Evolutionary conservation across 2,113 vertebrate genomes (phyloP).

Genomic region (Castor canadensis): DNA sequence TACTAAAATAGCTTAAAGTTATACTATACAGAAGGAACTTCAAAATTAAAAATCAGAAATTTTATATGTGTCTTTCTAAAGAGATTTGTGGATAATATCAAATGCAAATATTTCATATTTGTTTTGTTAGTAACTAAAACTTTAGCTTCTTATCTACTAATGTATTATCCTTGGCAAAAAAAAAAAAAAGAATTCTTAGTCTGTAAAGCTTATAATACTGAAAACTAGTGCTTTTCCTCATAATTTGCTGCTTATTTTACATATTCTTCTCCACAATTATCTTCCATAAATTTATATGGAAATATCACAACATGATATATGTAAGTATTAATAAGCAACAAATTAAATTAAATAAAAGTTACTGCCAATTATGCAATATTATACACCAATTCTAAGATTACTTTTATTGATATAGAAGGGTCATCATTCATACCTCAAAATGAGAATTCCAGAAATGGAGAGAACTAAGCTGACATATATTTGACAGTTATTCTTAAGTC

Average conservation of each 20-base stretch:
- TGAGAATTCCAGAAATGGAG: neutral
- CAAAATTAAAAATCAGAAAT: neutral
- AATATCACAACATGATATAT: neutral
- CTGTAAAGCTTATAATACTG: neutral
- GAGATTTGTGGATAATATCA: neutral
- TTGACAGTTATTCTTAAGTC: neutral
- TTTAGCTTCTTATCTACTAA: neutral
- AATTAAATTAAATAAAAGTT: neutral
- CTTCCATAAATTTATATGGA: neutral
- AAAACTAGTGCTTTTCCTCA: neutral
- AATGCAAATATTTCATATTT: neutral
- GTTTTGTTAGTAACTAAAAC: neutral
- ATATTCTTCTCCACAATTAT: neutral
- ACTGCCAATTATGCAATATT: neutral
- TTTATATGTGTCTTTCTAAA: neutral
- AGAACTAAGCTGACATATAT: neutral
- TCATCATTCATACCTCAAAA: neutral
- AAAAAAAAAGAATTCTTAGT: neutral
- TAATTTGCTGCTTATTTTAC: neutral
- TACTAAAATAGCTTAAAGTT: neutral
- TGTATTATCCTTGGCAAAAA: neutral
- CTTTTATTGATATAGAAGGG: neutral
- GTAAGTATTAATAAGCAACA: neutral
- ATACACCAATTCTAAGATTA: neutral
- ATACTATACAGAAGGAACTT: neutral